Base-by-base conservation (phyloP, 2,888 invertebrate species). In the Callyntrura guangdongensis region DNA sequence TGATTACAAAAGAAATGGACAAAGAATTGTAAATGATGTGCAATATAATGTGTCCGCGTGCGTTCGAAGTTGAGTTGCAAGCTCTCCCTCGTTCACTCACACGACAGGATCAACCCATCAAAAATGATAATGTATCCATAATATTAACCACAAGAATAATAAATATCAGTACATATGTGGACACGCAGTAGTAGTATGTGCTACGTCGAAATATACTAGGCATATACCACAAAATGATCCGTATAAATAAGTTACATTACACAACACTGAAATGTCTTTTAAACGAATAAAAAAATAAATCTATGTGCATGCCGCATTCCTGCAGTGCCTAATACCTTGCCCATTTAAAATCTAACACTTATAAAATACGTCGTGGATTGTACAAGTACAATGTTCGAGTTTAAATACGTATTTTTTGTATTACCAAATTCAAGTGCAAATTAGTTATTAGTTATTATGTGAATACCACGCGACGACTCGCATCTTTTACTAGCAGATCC, bases 391-490 rank as follows among this genome's bases (percentile, higher is more conserved):
- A 69, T n/a, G 14, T 61, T 20, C 82, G 25, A 74, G 74, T 84
- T 89, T 89, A 89, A 89, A 84, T 89, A 89, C 83, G 74, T 83
- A 89, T 36, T 36, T n/a, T 36, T 36, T 6, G 36, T 36, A 36
- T 89, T 84, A 89, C 89, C 89, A 89, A 89, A 89, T 84, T 89
- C 89, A 89, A 84, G 89, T 89, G 89, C 89, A 89, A 89, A 89
- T 89, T 89, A 89, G 89, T 64, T 89, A 89, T 89, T 89, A 89
- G 89, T 64, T 89, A 81, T 36, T 89, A 81, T 61, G 56, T 81
- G 36, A 11, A 45, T 74, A 64, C 53, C 27, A 61, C 49, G 20
- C 47, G 45, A 59, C 14, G 56, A 67, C 36, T 36, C 36, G n/a
- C n/a, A n/a, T n/a, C n/a, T n/a, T 36, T 36, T 36, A 36, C 36